Percentiles rank a stretch among this genome's conserved stretches.
Evolutionary conservation across 2,888 invertebrate genomes (phyloP).

Genomic region (Drosophila flavopinicola): DNA sequence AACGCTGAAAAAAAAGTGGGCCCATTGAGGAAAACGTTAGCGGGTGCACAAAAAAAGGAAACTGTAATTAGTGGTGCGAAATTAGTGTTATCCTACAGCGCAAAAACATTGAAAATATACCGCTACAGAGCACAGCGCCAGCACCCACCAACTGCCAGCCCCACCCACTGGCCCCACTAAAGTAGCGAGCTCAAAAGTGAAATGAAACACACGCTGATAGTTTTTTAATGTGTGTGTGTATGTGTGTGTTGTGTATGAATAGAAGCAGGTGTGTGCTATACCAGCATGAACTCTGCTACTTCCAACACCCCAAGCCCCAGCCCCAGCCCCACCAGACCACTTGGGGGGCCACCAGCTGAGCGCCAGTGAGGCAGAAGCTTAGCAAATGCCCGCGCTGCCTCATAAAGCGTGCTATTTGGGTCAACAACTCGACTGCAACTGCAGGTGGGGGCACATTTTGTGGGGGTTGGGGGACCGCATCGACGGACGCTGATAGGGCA

Average conservation of each 20-base stretch:
- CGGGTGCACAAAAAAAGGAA: constrained; percentile 37
- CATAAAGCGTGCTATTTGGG: constrained; percentile 64
- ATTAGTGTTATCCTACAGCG: constrained; percentile 71
- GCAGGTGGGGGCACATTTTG: not conserved
- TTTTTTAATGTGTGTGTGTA: constrained; percentile 62
- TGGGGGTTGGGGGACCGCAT: not conserved
- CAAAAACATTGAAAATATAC: constrained; percentile 58
- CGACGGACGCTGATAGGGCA: constrained; percentile 2
- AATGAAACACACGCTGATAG: constrained; percentile 72
- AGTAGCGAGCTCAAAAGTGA: constrained; percentile 52
- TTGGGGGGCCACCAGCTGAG: not conserved
- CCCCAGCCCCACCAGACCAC: not conserved
- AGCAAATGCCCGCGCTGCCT: constrained; percentile 40
- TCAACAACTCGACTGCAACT: constrained; percentile 54
- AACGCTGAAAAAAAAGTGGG: constrained; percentile 16
- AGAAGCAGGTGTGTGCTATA: constrained; percentile 44
- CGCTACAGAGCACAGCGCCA: not conserved
- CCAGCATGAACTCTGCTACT: constrained; percentile 23
- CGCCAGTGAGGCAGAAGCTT: constrained; percentile 45
- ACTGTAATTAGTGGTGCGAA: constrained; percentile 79
- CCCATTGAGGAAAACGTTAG: not conserved
- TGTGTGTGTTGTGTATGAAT: constrained; percentile 38
- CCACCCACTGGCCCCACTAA: not conserved
- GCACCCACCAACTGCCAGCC: not conserved
- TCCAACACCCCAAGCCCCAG: constrained; percentile 53